Percentiles rank a stretch among this genome's conserved stretches.
These are phyloP conservation scores for Luscinia megarhynchos DNA, from an alignment of 2,797 vertebrate species.

Conservation along the genomic window DNA sequence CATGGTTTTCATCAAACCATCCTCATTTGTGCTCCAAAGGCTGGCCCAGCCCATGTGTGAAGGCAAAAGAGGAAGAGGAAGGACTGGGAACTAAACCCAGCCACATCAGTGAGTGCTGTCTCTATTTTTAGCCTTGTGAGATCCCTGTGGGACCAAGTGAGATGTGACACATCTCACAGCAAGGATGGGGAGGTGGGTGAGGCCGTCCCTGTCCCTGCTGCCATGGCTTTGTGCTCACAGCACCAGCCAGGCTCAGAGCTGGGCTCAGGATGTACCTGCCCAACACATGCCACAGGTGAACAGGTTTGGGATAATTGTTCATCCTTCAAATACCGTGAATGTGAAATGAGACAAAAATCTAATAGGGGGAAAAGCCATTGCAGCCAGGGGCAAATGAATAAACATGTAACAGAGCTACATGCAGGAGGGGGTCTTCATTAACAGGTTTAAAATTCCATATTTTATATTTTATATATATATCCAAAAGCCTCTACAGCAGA, in stretches of 20 bases:
- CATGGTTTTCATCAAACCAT: background rate
- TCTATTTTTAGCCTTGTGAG: background rate
- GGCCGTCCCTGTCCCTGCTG: background rate
- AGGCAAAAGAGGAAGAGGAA: background rate
- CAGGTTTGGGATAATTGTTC: background rate
- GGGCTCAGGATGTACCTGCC: background rate
- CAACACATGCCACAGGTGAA: rapidly evolving
- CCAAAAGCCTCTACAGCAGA: background rate
- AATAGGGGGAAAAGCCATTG: background rate
- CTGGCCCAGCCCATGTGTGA: background rate
- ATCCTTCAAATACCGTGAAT: background rate
- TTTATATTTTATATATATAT: background rate
- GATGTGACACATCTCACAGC: background rate
- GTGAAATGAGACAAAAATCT: background rate
- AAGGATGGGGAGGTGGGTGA: background rate
- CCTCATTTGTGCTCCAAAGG: background rate
- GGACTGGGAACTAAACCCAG: background rate
- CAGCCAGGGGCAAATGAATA: background rate
- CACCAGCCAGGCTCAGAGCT: background rate
- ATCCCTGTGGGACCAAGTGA: background rate
- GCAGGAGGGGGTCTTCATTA: background rate
- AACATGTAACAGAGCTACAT: background rate
- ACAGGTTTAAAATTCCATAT: background rate
- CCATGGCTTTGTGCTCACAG: background rate
- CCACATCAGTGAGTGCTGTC: background rate